Conservation (phyloP, 2,113 vertebrate species). For the Crotalus helleri region DNA sequence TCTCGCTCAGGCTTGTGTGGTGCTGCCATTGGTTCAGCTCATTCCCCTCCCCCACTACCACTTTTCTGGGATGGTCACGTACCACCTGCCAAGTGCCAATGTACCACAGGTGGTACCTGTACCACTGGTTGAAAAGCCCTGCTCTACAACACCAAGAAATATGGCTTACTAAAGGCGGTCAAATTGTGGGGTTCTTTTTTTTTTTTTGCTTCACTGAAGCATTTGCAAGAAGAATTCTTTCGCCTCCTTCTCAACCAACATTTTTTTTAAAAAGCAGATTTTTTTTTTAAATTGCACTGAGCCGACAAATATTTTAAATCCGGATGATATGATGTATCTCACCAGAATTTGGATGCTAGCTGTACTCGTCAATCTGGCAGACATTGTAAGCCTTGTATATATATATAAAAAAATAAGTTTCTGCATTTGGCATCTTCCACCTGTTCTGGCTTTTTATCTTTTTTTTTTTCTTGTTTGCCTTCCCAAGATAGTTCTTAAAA, state of each 20-base stretch:
- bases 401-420: neutral
- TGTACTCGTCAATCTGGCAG: neutral
- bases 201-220: neutral
- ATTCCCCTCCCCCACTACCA: no score
- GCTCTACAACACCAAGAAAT: neutral
- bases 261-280: neutral
- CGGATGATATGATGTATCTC: neutral
- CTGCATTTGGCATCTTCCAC: neutral
- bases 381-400: neutral
- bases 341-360: slow-evolving; percentile 2
- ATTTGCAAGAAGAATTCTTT: neutral
- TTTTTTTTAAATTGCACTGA: neutral
- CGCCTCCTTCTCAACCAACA: neutral
- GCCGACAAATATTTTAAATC: neutral
- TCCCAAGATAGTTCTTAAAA: neutral
- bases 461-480: neutral
- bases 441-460: neutral
- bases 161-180: neutral
- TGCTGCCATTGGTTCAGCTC: no score
- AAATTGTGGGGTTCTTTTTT: neutral
- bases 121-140: neutral
- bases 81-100: no score
- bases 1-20: no score
- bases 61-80: no score
- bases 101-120: no score